phyloP scores from a whole-genome alignment of 2,797 vertebrate species.

The Psittacula derbiana region DNA sequence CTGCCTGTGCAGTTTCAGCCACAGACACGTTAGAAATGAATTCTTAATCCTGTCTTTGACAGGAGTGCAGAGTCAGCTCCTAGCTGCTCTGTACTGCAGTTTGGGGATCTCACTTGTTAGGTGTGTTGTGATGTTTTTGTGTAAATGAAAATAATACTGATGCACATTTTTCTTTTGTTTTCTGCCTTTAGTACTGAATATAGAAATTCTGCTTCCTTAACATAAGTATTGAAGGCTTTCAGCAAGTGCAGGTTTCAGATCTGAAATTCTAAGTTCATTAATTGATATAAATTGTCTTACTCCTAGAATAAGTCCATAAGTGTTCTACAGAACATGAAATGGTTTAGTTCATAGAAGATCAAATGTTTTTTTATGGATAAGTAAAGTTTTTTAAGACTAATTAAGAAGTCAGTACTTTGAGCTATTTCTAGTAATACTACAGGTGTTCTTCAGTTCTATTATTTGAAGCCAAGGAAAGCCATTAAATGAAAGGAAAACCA shows the following conservation, averaged over 20 bases:
- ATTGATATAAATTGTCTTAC: background rate
- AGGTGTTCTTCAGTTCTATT: background rate
- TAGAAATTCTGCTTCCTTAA: background rate
- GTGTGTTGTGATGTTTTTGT: background rate
- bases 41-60: background rate
- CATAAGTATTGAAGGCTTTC: background rate
- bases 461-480: background rate
- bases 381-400: background rate
- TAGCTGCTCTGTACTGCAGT: background rate
- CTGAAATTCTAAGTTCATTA: background rate
- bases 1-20: background rate
- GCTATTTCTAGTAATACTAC: background rate
- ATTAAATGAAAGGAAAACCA: background rate
- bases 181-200: background rate
- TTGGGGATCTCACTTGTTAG: background rate
- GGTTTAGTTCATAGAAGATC: background rate
- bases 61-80: background rate
- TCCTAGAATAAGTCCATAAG: background rate
- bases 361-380: background rate
- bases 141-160: background rate
- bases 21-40: background rate
- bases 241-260: background rate
- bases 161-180: background rate
- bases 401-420: background rate
- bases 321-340: background rate